Evolutionary conservation across 2,113 vertebrate species (phyloP).

Genomic region (Mormoops blainvillei): DNA sequence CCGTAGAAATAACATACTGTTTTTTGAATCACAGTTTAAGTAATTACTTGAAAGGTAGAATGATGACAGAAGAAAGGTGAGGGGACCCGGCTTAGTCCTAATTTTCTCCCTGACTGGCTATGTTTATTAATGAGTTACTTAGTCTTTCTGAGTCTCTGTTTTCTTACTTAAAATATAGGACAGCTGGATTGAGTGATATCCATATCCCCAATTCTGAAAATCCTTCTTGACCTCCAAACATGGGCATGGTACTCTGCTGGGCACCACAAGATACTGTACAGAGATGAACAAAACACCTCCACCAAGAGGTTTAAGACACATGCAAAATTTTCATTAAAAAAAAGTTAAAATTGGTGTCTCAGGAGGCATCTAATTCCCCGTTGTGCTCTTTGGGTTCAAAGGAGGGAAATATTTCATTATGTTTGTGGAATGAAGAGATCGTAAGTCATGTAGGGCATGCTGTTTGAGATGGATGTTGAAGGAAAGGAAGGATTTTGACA

Average conservation of each 20-base stretch:
- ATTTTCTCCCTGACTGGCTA: conserved; percentile 18
- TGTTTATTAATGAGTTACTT: conserved; percentile 33
- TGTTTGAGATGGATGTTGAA: not conserved
- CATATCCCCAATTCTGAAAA: conserved; percentile 11
- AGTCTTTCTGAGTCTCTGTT: conserved; percentile 32
- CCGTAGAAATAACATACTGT: not conserved
- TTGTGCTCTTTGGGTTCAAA: not conserved
- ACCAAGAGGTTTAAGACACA: not conserved
- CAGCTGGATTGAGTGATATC: conserved; percentile 9
- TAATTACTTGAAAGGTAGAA: conserved; percentile 42
- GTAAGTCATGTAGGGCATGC: not conserved
- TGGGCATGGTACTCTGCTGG: not conserved
- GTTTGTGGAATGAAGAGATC: not conserved
- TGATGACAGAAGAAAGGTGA: conserved; percentile 7
- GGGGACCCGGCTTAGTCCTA: not conserved
- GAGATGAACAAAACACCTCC: not conserved
- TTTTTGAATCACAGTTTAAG: conserved; percentile 42
- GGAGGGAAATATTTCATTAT: not conserved
- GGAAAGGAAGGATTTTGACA: conserved; percentile 7
- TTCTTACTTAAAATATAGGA: conserved; percentile 41
- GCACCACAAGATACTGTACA: not conserved
- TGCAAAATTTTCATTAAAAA: not conserved
- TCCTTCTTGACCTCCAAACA: not conserved
- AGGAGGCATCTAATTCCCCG: not conserved
- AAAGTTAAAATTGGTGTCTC: conserved; percentile 19